These are phyloP conservation scores for Capromys pilorides DNA, from an alignment of 2,797 vertebrate species.

Conservation along the genomic window DNA sequence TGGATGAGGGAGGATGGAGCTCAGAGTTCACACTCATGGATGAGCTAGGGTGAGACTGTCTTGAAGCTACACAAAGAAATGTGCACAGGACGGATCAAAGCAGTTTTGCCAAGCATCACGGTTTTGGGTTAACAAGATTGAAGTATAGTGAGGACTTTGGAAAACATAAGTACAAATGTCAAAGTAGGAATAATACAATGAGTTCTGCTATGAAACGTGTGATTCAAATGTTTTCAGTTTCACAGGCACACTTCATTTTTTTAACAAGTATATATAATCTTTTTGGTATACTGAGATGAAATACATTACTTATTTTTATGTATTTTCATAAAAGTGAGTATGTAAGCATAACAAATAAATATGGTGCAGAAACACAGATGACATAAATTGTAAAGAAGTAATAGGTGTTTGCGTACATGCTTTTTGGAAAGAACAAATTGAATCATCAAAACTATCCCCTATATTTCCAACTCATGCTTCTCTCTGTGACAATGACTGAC, in stretches of 20 bases:
- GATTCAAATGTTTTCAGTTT: neutral
- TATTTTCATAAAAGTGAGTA: neutral
- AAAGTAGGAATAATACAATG: neutral
- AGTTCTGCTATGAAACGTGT: neutral
- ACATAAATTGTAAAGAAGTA: neutral
- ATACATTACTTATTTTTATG: neutral
- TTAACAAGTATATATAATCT: slow-evolving; percentile 4
- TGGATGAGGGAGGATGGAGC: neutral
- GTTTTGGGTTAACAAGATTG: neutral
- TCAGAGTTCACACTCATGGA: neutral
- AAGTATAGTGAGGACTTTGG: neutral
- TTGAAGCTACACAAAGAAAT: neutral
- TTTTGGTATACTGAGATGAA: neutral
- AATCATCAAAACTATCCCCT: neutral
- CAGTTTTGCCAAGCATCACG: neutral
- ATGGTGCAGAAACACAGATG: neutral
- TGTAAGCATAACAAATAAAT: neutral
- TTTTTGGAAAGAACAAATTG: neutral
- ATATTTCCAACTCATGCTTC: neutral
- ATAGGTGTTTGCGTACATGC: neutral
- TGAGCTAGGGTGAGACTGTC: neutral
- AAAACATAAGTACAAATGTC: neutral
- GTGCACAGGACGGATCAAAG: neutral
- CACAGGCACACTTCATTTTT: neutral
- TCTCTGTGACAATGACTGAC: neutral